Conservation (phyloP, 2,113 vertebrate genomes). For the Hipposideros armiger region DNA sequence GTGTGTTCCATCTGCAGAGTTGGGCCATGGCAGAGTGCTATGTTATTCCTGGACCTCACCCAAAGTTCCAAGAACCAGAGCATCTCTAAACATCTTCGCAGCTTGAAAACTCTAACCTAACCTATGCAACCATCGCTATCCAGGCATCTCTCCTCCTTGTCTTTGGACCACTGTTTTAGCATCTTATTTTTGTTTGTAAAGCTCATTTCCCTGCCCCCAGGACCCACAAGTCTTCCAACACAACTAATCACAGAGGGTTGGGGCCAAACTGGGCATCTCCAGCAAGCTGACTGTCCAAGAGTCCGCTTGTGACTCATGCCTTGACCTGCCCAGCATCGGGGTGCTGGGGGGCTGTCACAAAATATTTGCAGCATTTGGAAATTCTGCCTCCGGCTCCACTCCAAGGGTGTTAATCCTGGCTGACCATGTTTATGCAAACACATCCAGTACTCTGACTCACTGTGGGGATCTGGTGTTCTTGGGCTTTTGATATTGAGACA, state of each 20-base stretch:
- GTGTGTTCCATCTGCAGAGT: neutral
- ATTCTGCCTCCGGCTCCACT: slow-evolving; percentile 44
- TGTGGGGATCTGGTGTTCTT: slow-evolving; percentile 33
- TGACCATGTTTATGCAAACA: neutral
- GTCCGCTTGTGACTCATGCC: slow-evolving; percentile 52
- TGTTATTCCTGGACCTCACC: neutral
- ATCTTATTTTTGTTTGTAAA: neutral
- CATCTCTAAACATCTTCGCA: neutral
- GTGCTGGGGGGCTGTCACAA: neutral
- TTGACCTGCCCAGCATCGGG: neutral
- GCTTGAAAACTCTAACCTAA: neutral
- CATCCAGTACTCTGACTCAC: slow-evolving; percentile 51
- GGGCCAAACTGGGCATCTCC: neutral
- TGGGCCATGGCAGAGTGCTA: neutral
- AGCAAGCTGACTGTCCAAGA: neutral
- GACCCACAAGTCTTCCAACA: neutral
- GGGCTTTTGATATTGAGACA: slow-evolving; percentile 54
- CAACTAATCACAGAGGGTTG: neutral
- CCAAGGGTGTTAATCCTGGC: slow-evolving; percentile 64
- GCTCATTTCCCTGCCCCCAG: neutral
- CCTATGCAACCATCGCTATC: neutral
- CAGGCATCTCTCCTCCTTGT: neutral
- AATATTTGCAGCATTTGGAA: slow-evolving; percentile 63
- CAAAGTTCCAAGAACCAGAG: neutral
- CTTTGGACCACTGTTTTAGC: neutral